Evolutionary conservation across 2,113 vertebrate species (phyloP), one percentile per base, ranked within the genome.

Genomic region (Hippocampus abdominalis): DNA sequence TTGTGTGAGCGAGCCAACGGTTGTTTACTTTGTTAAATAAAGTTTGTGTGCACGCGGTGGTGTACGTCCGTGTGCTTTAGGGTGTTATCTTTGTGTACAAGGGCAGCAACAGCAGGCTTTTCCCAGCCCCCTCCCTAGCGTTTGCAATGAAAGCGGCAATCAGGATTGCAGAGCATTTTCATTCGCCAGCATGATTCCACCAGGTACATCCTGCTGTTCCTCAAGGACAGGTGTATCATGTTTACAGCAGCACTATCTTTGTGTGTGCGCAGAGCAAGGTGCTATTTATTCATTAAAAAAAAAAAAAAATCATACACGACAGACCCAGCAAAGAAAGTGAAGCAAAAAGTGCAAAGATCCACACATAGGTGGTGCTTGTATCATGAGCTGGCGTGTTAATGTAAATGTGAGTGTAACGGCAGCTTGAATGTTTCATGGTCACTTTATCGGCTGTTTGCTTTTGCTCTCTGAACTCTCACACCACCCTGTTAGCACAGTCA

Each of bases 21-120:
- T 73, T 88, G 87, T 86, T 87, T 78, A 84, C 82, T 85, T 76
- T 78, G 78, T 73, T 69, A 68, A 88, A 88, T 81, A 77, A 70
- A 66, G 23, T 61, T 61, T 65, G 60, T 64, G 66, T 67, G 29
- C 23, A 27, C 2, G 66, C 16, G 40, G 49, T 71, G 32, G 76
- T 66, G 78, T 75, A 70, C 68, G 72, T 79, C 18, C 73, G 46
- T 80, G 71, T 74, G 72, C 36, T 51, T 15, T 67, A 16, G 56
- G 61, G 80, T 74, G 69, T 83, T 74, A 70, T 72, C 71, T 74
- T 64, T 23, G 32, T 77, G 57, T 64, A 51, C 69, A 75, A 61
- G 20, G 21, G 25, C 40, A 4, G 51, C 25, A 70, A 57, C 68
- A 59, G 40, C 36, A 65, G 62, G 60, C 23, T 75, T 72, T 65